Base-by-base conservation (phyloP, 2,797 vertebrate species). In the Epinephelus awoara region DNA sequence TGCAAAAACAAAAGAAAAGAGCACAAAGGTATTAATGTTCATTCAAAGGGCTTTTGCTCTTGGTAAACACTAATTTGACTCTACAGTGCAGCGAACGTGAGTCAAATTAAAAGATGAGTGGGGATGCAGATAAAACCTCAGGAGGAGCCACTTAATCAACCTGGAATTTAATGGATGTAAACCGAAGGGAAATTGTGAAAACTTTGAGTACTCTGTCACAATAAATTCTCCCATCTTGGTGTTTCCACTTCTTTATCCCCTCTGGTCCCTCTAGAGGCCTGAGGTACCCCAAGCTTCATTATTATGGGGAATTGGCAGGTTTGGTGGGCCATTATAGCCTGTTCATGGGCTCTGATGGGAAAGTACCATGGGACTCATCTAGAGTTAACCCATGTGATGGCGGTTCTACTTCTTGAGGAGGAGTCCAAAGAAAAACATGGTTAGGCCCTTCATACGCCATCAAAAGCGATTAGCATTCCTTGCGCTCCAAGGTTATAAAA, bases 391-490 rank as follows among this genome's bases (percentile, higher is more conserved):
- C 72, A 73, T 77, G 70, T 84, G 80, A 68, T 51, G 10, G 18
- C 63, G 44, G 52, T 4, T 44, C 38, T 67, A 65, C 75, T 83
- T 86, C 83, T 67, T 46, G 63, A 27, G 23, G 59, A 80, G 25
- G 56, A 83, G 69, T 74, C 76, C 79, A 64, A 63, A 78, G 23
- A 82, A 85, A 90, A 82, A 88, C 84, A 89, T 75, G 77, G 58
- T 80, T 73, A 72, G 83, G 68, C 73, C 54, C 70, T 72, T 91
- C 81, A 71, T 80, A 72, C 55, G 68, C 76, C 73, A 90, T 93
- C 87, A 92, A 70, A 93, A 83, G 34, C 74, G 80, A 94, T 95
- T 93, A 91, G 92, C 89, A 90, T 93, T 90, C 86, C 87, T 84
- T 79, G 72, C 12, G 69, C 85, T 91, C 76, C 75, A 82, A 91